Conservation (phyloP, 2,797 vertebrate species). For the Sphenodon punctatus region DNA sequence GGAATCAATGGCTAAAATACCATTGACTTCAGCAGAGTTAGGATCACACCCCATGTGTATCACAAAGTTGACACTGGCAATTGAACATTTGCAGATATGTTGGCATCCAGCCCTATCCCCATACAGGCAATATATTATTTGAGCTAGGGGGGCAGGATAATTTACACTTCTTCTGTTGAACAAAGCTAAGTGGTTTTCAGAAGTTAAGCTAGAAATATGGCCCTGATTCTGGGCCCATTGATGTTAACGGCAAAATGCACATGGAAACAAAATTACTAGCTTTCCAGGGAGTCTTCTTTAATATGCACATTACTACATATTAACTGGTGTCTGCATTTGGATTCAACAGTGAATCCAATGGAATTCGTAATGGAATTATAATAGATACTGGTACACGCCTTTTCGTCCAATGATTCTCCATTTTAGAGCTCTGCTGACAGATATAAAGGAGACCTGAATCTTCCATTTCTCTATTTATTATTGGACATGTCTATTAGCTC, state of each 20-base stretch:
- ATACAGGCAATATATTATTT: background rate
- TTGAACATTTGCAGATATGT: background rate
- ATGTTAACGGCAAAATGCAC: background rate
- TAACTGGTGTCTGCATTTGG: background rate
- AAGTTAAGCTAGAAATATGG: background rate
- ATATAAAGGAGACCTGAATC: background rate
- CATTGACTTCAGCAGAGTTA: too few relatives aligned
- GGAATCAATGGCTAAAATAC: too few relatives aligned
- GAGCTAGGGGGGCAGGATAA: background rate
- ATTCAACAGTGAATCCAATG: background rate
- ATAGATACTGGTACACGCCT: background rate
- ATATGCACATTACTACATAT: background rate
- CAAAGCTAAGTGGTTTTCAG: background rate
- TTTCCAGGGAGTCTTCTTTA: too few relatives aligned
- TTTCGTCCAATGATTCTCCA: background rate
- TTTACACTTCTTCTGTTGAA: background rate
- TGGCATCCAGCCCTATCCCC: background rate
- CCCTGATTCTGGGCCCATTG: background rate
- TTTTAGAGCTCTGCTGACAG: background rate
- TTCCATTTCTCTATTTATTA: background rate
- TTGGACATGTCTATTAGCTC: background rate
- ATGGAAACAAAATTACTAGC: too few relatives aligned
- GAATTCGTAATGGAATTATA: background rate
- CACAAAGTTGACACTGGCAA: background rate
- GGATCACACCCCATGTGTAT: too few relatives aligned